A percentile compares a stretch with the other conserved stretches of the same genome.
These are phyloP conservation scores for Neolamprologus falcicula DNA, from an alignment of 2,113 vertebrate genomes.

Conservation along the genomic window DNA sequence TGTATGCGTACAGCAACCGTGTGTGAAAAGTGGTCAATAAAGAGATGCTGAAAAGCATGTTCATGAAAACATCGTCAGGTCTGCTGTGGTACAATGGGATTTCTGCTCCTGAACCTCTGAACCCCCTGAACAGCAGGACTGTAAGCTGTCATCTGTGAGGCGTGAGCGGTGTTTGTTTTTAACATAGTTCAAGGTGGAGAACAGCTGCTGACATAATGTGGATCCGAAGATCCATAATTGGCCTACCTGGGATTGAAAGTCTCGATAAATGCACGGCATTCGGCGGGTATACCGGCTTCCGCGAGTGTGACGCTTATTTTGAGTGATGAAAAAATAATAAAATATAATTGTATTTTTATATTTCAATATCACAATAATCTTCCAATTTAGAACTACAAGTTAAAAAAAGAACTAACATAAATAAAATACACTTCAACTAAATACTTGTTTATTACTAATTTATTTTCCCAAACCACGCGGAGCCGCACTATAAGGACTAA, in stretches of 20 bases:
- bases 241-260: background rate
- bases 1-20: too few species aligned
- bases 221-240: background rate
- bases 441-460: background rate
- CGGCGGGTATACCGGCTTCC: accelerated
- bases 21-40: too few species aligned
- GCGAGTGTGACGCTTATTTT: background rate
- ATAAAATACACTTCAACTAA: background rate
- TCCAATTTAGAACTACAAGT: background rate
- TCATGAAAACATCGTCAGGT: too few species aligned
- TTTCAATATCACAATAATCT: background rate
- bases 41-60: too few species aligned
- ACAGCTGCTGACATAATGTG: background rate
- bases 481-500: background rate
- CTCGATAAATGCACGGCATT: background rate
- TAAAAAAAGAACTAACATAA: background rate
- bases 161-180: background rate
- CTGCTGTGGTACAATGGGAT: too few species aligned
- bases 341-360: background rate
- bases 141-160: too few species aligned
- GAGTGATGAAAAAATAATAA: background rate
- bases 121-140: too few species aligned
- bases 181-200: background rate
- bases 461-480: background rate
- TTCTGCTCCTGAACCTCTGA: too few species aligned